Conservation (phyloP, 2,888 invertebrate species). For the Scaeva pyrastri region DNA sequence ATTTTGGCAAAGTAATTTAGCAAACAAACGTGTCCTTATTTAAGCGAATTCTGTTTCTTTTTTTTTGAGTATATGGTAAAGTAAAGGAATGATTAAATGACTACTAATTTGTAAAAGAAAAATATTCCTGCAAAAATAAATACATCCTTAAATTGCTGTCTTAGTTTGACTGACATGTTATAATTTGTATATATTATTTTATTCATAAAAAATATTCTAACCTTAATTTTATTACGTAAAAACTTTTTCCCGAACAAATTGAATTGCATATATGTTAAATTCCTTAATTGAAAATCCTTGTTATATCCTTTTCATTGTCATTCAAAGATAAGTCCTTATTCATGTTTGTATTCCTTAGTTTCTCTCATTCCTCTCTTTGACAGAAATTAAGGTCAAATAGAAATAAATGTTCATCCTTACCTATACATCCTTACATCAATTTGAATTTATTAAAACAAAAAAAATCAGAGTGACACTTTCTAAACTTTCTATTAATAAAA, state of each 20-base stretch:
- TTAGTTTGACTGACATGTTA: too few relatives aligned
- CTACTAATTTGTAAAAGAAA: too few relatives aligned
- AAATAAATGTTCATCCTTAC: neutral
- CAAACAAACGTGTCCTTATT: too few relatives aligned
- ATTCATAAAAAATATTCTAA: too few relatives aligned
- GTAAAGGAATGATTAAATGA: too few relatives aligned
- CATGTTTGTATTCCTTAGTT: neutral
- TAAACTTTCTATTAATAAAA: neutral
- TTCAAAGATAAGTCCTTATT: neutral
- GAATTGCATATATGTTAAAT: neutral
- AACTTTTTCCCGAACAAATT: neutral
- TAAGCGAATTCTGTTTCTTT: too few relatives aligned
- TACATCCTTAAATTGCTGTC: too few relatives aligned
- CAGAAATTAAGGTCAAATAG: conserved; percentile 1
- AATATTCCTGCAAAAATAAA: too few relatives aligned
- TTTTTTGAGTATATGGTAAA: too few relatives aligned
- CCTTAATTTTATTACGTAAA: neutral
- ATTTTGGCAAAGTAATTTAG: too few relatives aligned
- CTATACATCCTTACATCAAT: neutral
- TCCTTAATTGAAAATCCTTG: conserved; percentile 15
- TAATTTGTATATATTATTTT: too few relatives aligned
- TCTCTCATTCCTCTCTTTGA: neutral
- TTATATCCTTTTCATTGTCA: conserved; percentile 2
- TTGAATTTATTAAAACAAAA: neutral
- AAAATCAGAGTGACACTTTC: neutral